phyloP scores from a whole-genome alignment of 2,113 vertebrate genomes.

The Pterophyllum scalare region DNA sequence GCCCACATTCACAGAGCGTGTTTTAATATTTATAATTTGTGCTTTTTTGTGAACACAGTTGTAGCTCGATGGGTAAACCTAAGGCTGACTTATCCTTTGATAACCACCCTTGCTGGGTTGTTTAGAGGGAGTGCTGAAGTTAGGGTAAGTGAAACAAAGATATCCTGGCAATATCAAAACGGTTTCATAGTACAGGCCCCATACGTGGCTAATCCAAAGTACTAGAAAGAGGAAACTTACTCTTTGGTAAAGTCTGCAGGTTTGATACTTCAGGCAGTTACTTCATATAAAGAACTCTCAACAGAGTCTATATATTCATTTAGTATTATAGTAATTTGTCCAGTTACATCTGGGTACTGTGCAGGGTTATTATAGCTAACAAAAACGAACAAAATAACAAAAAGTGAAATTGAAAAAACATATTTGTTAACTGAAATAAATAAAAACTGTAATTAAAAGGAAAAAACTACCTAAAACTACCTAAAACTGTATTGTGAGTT shows the following conservation, averaged over 20 bases:
- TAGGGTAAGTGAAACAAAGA: background rate
- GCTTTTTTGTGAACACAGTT: background rate
- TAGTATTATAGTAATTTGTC: background rate
- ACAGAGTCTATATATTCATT: no score
- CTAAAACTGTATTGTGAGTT: no score
- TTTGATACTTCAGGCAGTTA: background rate
- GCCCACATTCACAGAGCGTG: accelerated
- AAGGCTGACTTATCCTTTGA: background rate
- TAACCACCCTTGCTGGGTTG: background rate
- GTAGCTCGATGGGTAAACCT: background rate
- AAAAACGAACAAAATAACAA: no score
- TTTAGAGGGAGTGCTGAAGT: background rate
- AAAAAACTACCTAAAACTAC: no score
- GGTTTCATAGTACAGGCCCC: background rate
- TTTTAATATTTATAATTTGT: background rate
- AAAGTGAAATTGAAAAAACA: no score
- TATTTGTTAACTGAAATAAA: no score
- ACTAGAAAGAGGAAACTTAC: background rate
- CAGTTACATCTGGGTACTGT: background rate
- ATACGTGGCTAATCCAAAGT: background rate
- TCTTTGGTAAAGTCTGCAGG: background rate
- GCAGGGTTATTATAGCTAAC: no score
- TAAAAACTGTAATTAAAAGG: no score
- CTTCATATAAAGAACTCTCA: background rate
- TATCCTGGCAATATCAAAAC: background rate